Conservation (phyloP, 2,113 vertebrate species). For the Rhizomys pruinosus region DNA sequence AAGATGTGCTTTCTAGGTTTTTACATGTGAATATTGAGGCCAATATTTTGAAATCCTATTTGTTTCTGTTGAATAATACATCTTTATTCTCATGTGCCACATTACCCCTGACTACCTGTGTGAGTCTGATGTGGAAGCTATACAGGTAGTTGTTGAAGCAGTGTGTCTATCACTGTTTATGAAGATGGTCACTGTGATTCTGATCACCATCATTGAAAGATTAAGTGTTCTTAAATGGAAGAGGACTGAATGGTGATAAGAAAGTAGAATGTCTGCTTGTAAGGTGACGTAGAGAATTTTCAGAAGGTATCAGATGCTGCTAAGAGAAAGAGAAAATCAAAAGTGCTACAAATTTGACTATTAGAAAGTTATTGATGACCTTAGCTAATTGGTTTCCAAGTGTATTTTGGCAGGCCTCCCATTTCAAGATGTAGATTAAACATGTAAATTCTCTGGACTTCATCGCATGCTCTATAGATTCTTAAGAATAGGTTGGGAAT, state of each 20-base stretch:
- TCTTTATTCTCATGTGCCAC: neutral
- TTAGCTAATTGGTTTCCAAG: slow-evolving; percentile 15
- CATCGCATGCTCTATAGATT: neutral
- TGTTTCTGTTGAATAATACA: neutral
- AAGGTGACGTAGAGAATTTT: neutral
- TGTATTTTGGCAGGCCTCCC: slow-evolving; percentile 8
- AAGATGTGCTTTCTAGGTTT: neutral
- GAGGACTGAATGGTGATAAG: neutral
- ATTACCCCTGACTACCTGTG: neutral
- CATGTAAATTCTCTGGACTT: slow-evolving; percentile 25
- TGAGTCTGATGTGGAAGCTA: neutral
- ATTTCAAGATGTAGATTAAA: slow-evolving; percentile 26
- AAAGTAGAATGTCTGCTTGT: neutral
- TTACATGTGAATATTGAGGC: slow-evolving; percentile 28
- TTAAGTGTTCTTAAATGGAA: neutral
- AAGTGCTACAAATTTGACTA: slow-evolving; percentile 33
- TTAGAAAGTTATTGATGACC: neutral
- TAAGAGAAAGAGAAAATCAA: neutral
- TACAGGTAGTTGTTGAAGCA: slow-evolving; percentile 22
- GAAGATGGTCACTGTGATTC: neutral
- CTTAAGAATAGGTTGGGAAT: neutral
- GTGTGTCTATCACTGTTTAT: neutral
- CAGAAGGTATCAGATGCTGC: neutral
- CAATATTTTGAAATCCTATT: slow-evolving; percentile 39
- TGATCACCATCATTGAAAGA: neutral